Percentiles rank a stretch among this genome's conserved stretches.
phyloP scores from a whole-genome alignment of 64 coral and sea anemone species.

The Orbicella faveolata region DNA sequence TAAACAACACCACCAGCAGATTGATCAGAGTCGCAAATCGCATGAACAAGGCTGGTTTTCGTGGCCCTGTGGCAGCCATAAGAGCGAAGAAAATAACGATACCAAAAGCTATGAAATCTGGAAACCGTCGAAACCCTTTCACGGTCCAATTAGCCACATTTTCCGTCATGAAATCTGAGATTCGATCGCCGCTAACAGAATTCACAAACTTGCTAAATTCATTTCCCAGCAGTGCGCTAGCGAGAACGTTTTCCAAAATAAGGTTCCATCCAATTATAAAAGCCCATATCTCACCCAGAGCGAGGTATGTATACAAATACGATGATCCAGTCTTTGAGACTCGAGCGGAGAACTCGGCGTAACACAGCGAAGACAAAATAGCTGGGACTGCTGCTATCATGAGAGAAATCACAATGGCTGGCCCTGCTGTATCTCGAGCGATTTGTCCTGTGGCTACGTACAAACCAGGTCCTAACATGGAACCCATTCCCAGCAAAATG shows the following conservation, averaged over 20 bases:
- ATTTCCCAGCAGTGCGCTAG: slow-evolving; percentile 68
- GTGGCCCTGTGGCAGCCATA: slow-evolving; percentile 55
- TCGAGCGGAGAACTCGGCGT: slow-evolving; percentile 84
- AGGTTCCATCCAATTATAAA: slow-evolving; percentile 90
- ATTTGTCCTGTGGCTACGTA: slow-evolving; percentile 89
- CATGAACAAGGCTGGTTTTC: slow-evolving; percentile 64
- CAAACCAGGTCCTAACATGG: slow-evolving; percentile 85
- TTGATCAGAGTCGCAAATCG: slow-evolving; percentile 69
- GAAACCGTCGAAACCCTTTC: slow-evolving; percentile 53
- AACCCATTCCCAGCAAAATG: slow-evolving; percentile 73
- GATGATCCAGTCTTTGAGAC: slow-evolving; percentile 82
- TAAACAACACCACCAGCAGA: slow-evolving; percentile 62
- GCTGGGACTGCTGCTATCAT: slow-evolving; percentile 81
- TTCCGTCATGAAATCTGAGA: slow-evolving; percentile 56
- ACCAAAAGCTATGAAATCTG: slow-evolving; percentile 73
- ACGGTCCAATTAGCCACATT: slow-evolving; percentile 53
- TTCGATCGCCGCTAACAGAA: slow-evolving; percentile 53
- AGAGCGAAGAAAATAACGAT: slow-evolving; percentile 53
- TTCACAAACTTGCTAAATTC: slow-evolving; percentile 69
- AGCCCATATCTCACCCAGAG: slow-evolving; percentile 88
- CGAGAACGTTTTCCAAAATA: slow-evolving; percentile 83
- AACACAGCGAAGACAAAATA: slow-evolving; percentile 77
- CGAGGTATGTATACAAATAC: slow-evolving; percentile 76
- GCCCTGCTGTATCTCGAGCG: slow-evolving; percentile 80
- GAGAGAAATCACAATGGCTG: slow-evolving; percentile 82